Base-by-base conservation (phyloP, 2,888 invertebrate species). In the Meteorus cinctellus region DNA sequence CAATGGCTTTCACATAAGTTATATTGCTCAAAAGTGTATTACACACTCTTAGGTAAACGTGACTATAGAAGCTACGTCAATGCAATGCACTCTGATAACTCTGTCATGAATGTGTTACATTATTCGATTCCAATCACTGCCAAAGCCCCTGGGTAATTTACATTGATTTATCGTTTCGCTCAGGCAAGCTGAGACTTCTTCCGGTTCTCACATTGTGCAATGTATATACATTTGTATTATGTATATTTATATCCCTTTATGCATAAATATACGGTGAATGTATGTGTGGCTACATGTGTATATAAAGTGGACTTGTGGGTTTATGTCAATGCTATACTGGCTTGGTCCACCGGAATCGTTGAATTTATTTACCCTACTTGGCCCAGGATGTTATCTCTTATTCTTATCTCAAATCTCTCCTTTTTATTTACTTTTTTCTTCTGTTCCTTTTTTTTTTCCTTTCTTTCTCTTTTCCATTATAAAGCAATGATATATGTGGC, bases 71-170 rank as follows among this genome's bases (percentile, higher is more conserved):
- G 4, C 8, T 60, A 60, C 27, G 19, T 60, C 3, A 12, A 60
- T 60, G 24, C 12, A 60, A 3, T 27, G 27, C 59, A 24, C 16
- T 51, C 72, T 75, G 77, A 78, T 76, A 78, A 78, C 75, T 72
- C 71, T 69, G 75, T 72, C 67, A 71, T 70, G 48, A 59, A 75
- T 76, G 79, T 65, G 79, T 79, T 79, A 77, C 78, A 79, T 79
- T 80, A 78, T 80, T 77, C 78, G 79, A 79, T 79, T 77, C 70
- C 79, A 78, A 80, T 79, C 78, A 75, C n/a, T 59, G 74, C 60
- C 72, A 66, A 62, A 68, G 72, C 74, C 77, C 75, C 76, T 68
- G 65, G 75, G 76, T 80, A 78, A 80, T 80, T 79, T 79, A 76
- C 79, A 79, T 80, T 80, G 80, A 80, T 79, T 79, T 79, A 80